These are phyloP conservation scores for Ochlodes sylvanus DNA, from an alignment of 2,888 invertebrate species.

Conservation along the genomic window DNA sequence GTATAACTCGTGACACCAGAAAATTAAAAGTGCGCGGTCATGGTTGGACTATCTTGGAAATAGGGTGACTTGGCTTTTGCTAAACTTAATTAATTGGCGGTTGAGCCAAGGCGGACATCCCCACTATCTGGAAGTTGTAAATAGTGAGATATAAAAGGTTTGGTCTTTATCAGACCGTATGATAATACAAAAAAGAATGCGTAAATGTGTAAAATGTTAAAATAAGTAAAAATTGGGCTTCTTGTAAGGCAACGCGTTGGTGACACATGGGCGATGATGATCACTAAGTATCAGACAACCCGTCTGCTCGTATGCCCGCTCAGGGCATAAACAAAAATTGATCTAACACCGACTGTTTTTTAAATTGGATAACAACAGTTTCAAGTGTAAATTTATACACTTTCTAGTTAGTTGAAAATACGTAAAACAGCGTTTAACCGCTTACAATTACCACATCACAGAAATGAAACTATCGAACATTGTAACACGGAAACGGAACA, in stretches of 20 bases:
- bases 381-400: no score
- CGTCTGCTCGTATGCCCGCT: no score
- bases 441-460: conserved; percentile 18
- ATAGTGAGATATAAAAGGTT: conserved; percentile 8
- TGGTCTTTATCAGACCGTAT: not conserved
- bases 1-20: conserved; percentile 78
- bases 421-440: not conserved
- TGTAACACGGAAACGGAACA: conserved; percentile 60
- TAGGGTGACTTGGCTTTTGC: conserved; percentile 74
- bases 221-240: no score
- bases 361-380: no score
- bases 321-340: no score
- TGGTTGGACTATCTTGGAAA: conserved; percentile 72
- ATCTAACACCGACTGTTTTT: no score
- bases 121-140: conserved; percentile 21
- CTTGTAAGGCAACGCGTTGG: no score
- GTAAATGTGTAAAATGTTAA: no score
- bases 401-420: no score
- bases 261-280: no score
- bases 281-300: no score
- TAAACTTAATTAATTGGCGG: conserved; percentile 78
- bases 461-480: conserved; percentile 25
- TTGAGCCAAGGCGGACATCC: conserved; percentile 51
- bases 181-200: no score
- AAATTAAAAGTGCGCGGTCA: conserved; percentile 81